Evolutionary conservation across 2,888 invertebrate genomes (phyloP), one percentile per base, ranked within the genome.

Genomic region (Neoitamus cyanurus): DNA sequence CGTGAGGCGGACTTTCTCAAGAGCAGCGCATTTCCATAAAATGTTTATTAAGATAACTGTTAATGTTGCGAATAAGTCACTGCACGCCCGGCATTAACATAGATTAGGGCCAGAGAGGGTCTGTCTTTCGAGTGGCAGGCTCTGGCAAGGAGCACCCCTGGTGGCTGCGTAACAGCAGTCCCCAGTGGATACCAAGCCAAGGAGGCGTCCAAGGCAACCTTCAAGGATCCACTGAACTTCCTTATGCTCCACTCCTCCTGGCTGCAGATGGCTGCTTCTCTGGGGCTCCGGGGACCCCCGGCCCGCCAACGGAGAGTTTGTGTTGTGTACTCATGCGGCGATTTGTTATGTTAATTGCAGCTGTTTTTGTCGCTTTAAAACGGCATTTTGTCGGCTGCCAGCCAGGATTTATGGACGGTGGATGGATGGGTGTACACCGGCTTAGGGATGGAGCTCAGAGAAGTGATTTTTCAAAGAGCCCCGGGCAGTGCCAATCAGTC

Each of bases 11-110:
- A 30, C 13, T n/a, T 70, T 82, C 68, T 31, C 36, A 82, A 15
- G 46, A 48, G 83, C 70, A 83, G 84, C 80, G 83, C 25, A 87
- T 88, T 87, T 88, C 88, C 89, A 89, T 89, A 89, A 89, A 89
- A 89, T 89, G 87, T 88, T 89, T 88, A 89, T 89, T 89, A 88
- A 89, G 88, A 89, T 88, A 88, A 88, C 88, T 87, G 87, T 86
- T 88, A 87, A 87, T 87, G 87, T 87, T 88, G 31, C 72, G 48
- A 87, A 87, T 86, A 83, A 83, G 83, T 85, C 78, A 83, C 77
- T 72, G 75, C 73, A 68, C 83, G 83, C 84, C 83, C 84, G 36
- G 48, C 86, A 82, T 86, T 86, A 84, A 68, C 86, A 84, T 85
- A 86, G 86, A 86, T 86, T 83, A 80, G 73, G 75, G 78, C 84